Conservation (phyloP, 2,888 invertebrate species). For the Leptarthrus brevirostris region DNA sequence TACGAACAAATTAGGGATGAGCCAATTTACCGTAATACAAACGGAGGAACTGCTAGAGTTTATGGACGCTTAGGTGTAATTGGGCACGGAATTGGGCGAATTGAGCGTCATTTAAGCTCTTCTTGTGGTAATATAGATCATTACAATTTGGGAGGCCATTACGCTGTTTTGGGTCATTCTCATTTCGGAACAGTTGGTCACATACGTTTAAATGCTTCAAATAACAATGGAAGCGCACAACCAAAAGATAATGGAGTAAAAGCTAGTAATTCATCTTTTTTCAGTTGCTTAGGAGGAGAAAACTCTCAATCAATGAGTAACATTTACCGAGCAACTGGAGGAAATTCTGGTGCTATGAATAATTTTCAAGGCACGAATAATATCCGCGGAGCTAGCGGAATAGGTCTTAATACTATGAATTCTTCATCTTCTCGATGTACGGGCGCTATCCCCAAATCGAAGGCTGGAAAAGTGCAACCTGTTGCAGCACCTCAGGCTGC, state of each 20-base stretch:
- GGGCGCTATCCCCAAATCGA: constrained; percentile 54
- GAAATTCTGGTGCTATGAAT: constrained; percentile 51
- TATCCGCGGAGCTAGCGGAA: neutral
- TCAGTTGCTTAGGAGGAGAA: constrained; percentile 66
- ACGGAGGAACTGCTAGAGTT: constrained; percentile 60
- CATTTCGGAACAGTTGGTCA: constrained; percentile 68
- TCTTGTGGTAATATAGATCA: constrained; percentile 74
- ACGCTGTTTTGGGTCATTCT: constrained; percentile 66
- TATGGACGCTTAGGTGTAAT: constrained; percentile 71
- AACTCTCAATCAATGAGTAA: constrained; percentile 68
- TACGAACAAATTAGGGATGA: constrained; percentile 71
- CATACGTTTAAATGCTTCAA: constrained; percentile 63
- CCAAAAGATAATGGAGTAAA: constrained; percentile 60
- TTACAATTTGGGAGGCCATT: constrained; percentile 67
- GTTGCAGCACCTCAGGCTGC: constrained; percentile 55
- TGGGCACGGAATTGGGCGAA: constrained; percentile 70
- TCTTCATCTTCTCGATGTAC: constrained; percentile 48
- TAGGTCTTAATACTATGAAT: neutral
- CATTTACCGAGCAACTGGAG: constrained; percentile 62
- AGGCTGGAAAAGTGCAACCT: constrained; percentile 34
- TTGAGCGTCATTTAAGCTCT: constrained; percentile 73
- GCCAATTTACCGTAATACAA: constrained; percentile 63
- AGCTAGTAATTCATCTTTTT: constrained; percentile 65
- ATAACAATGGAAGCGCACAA: constrained; percentile 48
- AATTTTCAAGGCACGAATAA: constrained; percentile 34